Evolutionary conservation across 2,888 invertebrate genomes (phyloP).

Genomic region (Lypha dubia): DNA sequence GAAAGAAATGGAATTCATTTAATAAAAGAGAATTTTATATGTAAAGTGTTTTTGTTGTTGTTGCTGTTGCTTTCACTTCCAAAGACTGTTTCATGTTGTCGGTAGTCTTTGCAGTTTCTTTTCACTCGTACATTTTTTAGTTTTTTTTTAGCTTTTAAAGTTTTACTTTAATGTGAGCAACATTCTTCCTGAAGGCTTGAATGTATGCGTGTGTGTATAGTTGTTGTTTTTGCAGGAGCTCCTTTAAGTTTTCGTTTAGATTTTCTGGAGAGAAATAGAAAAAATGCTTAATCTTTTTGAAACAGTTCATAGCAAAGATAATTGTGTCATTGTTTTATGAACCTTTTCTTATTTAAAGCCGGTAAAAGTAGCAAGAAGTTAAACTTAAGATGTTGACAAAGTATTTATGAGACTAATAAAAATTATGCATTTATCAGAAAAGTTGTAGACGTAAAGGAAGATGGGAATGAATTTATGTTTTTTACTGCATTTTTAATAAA

Average conservation of each 20-base stretch:
- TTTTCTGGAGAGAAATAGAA: conserved; percentile 7
- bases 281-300: conserved; percentile 55
- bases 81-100: conserved; percentile 40
- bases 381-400: conserved; percentile 42
- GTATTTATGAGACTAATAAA: conserved; percentile 47
- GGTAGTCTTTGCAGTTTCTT: not conserved
- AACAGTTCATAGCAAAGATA: conserved; percentile 52
- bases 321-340: conserved; percentile 61
- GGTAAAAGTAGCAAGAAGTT: conserved; percentile 15
- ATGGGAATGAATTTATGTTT: conserved; percentile 16
- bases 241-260: conserved; percentile 34
- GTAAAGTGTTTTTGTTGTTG: not conserved
- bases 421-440: not conserved
- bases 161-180: conserved; percentile 49
- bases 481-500: not conserved
- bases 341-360: conserved; percentile 35
- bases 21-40: conserved; percentile 49
- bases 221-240: conserved; percentile 25
- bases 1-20: conserved; percentile 38
- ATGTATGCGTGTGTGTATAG: conserved; percentile 17
- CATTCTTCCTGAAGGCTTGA: conserved; percentile 59
- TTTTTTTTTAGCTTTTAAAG: conserved; percentile 9
- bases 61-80: not conserved
- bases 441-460: conserved; percentile 11
- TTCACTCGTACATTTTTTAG: not conserved